Conservation (phyloP, 2,797 vertebrate species). For the Danionella dracula region DNA sequence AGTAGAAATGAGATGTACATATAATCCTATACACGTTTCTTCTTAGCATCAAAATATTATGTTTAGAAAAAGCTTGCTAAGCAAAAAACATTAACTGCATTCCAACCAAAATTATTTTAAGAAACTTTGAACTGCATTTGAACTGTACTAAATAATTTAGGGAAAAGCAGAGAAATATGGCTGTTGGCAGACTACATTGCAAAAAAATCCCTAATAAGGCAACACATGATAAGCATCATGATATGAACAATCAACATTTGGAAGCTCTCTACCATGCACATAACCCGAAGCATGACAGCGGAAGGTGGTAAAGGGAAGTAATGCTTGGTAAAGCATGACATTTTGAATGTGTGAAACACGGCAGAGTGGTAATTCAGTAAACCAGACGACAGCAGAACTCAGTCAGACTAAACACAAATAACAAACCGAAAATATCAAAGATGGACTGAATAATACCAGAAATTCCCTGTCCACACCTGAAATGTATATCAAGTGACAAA, state of each 20-base stretch:
- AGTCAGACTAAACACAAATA: constrained; percentile 14
- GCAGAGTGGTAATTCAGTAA: constrained; percentile 30
- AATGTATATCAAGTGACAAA: not conserved
- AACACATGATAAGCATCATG: not conserved
- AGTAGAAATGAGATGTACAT: constrained; percentile 55
- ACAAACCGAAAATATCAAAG: not conserved
- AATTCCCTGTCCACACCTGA: not conserved
- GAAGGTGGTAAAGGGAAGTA: constrained; percentile 6
- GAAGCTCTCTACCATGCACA: constrained; percentile 6
- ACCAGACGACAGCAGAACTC: not conserved
- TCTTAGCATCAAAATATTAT: constrained; percentile 76
- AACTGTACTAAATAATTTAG: constrained; percentile 39
- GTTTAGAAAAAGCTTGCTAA: constrained; percentile 68
- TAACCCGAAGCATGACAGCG: not conserved
- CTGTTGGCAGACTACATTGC: not conserved
- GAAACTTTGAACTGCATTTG: constrained; percentile 45
- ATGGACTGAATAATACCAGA: not conserved
- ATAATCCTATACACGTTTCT: constrained; percentile 68
- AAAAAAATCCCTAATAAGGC: not conserved
- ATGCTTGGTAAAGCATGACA: constrained; percentile 24
- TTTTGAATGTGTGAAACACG: constrained; percentile 29
- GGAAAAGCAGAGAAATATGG: not conserved
- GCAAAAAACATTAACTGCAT: constrained; percentile 51
- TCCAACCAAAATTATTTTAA: constrained; percentile 28
- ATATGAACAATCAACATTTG: constrained; percentile 20